Conservation (phyloP, 1,140 invertebrate species). For the Ceratoteleas bidentatus region DNA sequence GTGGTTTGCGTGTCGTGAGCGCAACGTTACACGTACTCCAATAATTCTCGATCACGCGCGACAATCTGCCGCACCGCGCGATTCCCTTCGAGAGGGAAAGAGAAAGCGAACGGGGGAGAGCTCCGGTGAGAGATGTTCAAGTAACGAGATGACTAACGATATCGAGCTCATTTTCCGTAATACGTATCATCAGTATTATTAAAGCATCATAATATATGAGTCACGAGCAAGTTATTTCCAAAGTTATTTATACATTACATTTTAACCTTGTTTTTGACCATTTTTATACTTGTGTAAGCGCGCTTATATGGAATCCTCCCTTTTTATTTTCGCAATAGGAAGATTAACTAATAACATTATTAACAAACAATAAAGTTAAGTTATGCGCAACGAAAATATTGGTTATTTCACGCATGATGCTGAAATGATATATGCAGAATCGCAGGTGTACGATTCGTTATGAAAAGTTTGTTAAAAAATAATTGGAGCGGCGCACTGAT, state of each 20-base stretch:
- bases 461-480: constrained; percentile 45
- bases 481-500: constrained; percentile 46
- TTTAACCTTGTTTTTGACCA: no score
- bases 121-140: constrained; percentile 19
- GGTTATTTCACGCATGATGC: no score
- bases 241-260: constrained; percentile 46
- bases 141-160: constrained; percentile 66
- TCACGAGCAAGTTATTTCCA: constrained; percentile 42
- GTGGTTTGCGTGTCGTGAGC: constrained; percentile 69
- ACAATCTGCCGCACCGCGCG: constrained; percentile 58
- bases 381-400: no score
- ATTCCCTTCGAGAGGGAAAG: constrained; percentile 36
- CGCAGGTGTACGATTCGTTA: constrained; percentile 19
- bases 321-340: no score
- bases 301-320: no score
- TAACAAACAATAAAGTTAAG: no score
- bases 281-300: no score
- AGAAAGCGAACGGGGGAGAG: constrained; percentile 17
- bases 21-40: constrained; percentile 50
- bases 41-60: constrained; percentile 64
- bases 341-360: no score
- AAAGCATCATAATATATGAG: constrained; percentile 59
- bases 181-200: constrained; percentile 64
- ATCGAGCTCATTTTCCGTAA: constrained; percentile 64
- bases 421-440: constrained; percentile 40